These are phyloP conservation scores for Gambusia yucatana DNA, from an alignment of 2,797 vertebrate species.

Conservation along the genomic window DNA sequence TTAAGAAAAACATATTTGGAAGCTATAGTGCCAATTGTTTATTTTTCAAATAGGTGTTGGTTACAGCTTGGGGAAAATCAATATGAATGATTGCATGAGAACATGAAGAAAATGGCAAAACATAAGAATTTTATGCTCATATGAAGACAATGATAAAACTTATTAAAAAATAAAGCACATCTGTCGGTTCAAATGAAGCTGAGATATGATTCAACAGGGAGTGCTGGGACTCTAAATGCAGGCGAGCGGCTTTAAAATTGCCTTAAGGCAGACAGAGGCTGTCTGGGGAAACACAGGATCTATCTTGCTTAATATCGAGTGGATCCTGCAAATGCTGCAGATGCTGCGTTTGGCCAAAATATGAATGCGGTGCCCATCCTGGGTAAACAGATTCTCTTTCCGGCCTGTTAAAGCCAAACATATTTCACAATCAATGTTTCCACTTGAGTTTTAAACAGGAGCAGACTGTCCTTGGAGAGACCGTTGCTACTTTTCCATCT, in stretches of 20 bases:
- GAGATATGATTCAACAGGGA: conserved; percentile 11
- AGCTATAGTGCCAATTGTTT: neutral
- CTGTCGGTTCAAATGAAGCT: conserved; percentile 12
- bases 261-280: conserved; percentile 25
- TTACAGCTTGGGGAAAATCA: neutral
- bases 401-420: conserved; percentile 28
- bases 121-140: neutral
- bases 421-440: conserved; percentile 49
- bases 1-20: neutral
- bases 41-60: neutral
- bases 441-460: conserved; percentile 51
- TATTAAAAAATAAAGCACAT: conserved; percentile 6
- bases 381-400: conserved; percentile 39
- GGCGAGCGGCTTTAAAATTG: conserved; percentile 19
- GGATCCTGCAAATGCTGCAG: neutral
- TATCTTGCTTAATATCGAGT: neutral
- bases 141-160: conserved; percentile 9
- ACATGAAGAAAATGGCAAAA: neutral
- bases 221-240: conserved; percentile 23
- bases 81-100: neutral
- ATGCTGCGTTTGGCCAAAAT: conserved; percentile 30
- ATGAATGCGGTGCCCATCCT: conserved; percentile 42
- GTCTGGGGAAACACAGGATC: conserved; percentile 44
- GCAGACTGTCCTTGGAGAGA: conserved; percentile 24
- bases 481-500: conserved; percentile 20